Percentiles rank a stretch among this genome's conserved stretches.
These are phyloP conservation scores for Macquaria australasica DNA, from an alignment of 2,113 vertebrate genomes.

Conservation along the genomic window DNA sequence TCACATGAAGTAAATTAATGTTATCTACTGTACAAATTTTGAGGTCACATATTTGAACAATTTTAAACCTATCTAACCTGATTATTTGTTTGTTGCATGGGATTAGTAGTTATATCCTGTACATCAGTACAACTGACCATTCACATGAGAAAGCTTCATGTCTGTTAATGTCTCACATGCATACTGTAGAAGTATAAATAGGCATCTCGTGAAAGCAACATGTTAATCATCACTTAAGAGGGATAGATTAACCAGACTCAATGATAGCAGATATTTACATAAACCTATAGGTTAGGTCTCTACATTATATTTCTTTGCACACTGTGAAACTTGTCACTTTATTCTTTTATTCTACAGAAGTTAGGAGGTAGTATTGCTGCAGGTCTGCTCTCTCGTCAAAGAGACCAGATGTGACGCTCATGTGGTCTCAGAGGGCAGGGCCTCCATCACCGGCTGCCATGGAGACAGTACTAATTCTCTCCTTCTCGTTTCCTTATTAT, in stretches of 20 bases:
- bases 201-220: neutral
- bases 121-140: neutral
- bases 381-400: conserved; percentile 5
- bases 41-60: neutral
- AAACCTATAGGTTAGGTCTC: neutral
- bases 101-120: neutral
- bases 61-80: neutral
- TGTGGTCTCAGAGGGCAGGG: conserved; percentile 36
- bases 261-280: conserved; percentile 1
- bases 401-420: conserved; percentile 41
- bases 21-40: neutral
- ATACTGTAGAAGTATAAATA: neutral
- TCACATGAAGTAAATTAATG: neutral
- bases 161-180: neutral
- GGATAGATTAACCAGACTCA: neutral
- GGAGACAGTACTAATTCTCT: conserved; percentile 46
- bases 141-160: neutral
- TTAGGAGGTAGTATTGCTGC: neutral
- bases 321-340: neutral
- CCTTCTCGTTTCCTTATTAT: conserved; percentile 50
- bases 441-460: conserved; percentile 62
- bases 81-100: neutral
- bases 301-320: neutral
- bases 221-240: neutral
- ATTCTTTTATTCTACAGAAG: neutral